These are phyloP conservation scores for Edolisoma coerulescens DNA, from an alignment of 2,113 vertebrate genomes.

Conservation along the genomic window DNA sequence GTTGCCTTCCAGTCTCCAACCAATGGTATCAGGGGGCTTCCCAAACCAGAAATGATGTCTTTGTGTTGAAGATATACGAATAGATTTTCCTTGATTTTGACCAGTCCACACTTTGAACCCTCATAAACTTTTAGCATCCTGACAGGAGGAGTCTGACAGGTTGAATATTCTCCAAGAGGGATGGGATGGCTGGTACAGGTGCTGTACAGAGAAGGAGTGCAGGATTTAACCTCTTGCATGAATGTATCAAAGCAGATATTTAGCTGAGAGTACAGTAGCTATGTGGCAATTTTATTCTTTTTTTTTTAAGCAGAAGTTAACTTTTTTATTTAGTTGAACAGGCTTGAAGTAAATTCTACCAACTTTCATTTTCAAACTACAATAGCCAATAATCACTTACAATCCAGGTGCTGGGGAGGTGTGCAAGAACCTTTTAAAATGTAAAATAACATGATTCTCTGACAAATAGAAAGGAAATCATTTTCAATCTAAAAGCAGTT, in stretches of 20 bases:
- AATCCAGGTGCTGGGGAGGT: background rate
- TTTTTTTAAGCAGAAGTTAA: background rate
- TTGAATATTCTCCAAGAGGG: background rate
- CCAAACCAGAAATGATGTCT: background rate
- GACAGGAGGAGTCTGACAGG: background rate
- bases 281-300: background rate
- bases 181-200: too few relatives aligned
- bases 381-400: slow-evolving; percentile 45
- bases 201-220: background rate
- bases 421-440: slow-evolving; percentile 52
- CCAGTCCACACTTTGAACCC: background rate
- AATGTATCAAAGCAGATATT: background rate
- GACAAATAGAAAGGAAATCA: slow-evolving; percentile 40
- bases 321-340: slow-evolving; percentile 5
- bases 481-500: slow-evolving; percentile 34
- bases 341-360: background rate
- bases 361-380: slow-evolving; percentile 15
- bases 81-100: background rate
- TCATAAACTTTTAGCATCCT: background rate
- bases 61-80: background rate
- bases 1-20: background rate
- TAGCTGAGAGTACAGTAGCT: background rate
- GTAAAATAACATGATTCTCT: slow-evolving; percentile 49
- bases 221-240: background rate
- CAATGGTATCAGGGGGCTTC: background rate